Evolutionary conservation across 2,888 invertebrate genomes (phyloP).

Genomic region (Aplocera efformata): DNA sequence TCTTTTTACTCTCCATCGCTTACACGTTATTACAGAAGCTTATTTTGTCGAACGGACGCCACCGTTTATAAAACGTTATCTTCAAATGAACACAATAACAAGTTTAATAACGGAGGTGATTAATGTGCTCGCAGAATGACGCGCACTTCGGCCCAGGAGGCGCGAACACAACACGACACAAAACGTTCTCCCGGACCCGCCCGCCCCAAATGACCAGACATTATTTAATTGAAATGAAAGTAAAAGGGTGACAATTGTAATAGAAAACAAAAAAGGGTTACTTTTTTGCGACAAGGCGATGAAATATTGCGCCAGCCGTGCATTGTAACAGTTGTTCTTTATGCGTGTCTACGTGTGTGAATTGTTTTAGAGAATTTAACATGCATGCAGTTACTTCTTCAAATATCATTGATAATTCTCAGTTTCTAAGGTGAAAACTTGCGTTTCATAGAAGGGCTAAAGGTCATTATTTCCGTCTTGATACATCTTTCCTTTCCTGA

Average conservation of each 20-base stretch:
- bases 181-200: conserved; percentile 30
- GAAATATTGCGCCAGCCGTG: conserved; percentile 78
- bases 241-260: conserved; percentile 79
- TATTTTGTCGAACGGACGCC: conserved; percentile 75
- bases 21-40: conserved; percentile 77
- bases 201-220: conserved; percentile 79
- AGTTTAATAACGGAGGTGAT: conserved; percentile 78
- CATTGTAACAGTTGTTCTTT: conserved; percentile 74
- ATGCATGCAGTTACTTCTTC: neutral
- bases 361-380: conserved; percentile 11
- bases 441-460: too few species aligned
- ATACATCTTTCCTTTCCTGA: too few species aligned
- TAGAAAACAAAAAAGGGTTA: conserved; percentile 77
- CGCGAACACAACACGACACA: conserved; percentile 58
- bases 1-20: conserved; percentile 60
- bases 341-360: conserved; percentile 31
- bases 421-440: too few species aligned
- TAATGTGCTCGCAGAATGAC: conserved; percentile 78
- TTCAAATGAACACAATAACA: conserved; percentile 79
- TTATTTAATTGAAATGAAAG: conserved; percentile 80
- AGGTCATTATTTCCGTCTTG: too few species aligned
- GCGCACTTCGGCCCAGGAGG: conserved; percentile 68
- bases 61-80: conserved; percentile 79
- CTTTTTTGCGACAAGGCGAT: conserved; percentile 66
- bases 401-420: too few species aligned